Evolutionary conservation across 2,113 vertebrate species (phyloP).

Genomic region (Pyrgilauda ruficollis): DNA sequence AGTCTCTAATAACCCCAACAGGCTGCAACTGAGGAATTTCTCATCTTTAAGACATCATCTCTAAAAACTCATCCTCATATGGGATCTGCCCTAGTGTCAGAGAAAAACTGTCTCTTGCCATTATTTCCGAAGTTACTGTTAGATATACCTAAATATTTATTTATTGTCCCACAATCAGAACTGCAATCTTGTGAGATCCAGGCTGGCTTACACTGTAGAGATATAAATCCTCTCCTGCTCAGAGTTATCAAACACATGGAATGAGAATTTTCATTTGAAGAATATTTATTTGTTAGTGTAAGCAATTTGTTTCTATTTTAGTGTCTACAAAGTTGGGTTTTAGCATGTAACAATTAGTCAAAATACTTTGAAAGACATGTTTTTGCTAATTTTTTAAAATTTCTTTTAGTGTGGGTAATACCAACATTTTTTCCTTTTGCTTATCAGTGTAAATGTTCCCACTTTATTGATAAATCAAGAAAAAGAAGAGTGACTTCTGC

Average conservation of each 20-base stretch:
- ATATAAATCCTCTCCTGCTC: background rate
- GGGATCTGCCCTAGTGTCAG: background rate
- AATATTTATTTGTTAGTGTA: background rate
- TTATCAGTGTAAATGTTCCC: background rate
- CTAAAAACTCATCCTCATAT: accelerated
- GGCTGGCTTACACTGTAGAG: background rate
- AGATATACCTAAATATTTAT: background rate
- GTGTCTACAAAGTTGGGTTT: background rate
- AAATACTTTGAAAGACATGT: background rate
- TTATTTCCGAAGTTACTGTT: background rate
- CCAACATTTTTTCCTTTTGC: background rate
- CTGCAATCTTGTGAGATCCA: background rate
- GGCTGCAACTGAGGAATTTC: background rate
- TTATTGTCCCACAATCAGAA: background rate
- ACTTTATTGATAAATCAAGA: background rate
- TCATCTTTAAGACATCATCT: background rate
- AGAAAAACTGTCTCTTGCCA: background rate
- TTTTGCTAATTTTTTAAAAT: background rate
- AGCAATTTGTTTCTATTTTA: background rate
- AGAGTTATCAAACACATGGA: background rate
- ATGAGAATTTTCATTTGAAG: background rate
- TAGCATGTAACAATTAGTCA: background rate
- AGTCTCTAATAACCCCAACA: background rate
- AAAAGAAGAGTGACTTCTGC: background rate
- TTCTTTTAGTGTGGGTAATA: accelerated